Evolutionary conservation across 2,113 vertebrate species (phyloP).

Genomic region (Pseudolaguvia tuberculata): DNA sequence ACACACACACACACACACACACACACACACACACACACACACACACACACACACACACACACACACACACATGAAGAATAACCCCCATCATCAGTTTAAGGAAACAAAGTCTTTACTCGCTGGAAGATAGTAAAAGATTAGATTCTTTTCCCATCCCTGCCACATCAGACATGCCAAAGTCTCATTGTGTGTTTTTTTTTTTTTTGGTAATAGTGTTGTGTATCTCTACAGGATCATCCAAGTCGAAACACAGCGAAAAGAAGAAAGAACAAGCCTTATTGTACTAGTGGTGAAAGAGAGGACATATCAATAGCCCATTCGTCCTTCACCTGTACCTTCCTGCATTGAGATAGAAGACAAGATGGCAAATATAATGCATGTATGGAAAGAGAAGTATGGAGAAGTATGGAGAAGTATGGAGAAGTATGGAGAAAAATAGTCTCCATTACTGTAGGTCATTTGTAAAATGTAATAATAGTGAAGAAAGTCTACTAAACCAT

Average conservation of each 20-base stretch:
- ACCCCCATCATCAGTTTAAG: background rate
- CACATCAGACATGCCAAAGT: background rate
- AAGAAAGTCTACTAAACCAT: conserved; percentile 27
- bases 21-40: too few relatives aligned
- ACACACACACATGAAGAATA: background rate
- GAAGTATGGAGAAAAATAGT: too few relatives aligned
- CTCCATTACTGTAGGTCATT: background rate
- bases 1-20: too few relatives aligned
- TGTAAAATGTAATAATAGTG: too few relatives aligned
- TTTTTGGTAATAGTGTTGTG: conserved; percentile 12
- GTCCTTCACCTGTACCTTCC: background rate
- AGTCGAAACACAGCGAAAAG: conserved; percentile 71
- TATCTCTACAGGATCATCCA: conserved; percentile 63
- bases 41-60: too few relatives aligned
- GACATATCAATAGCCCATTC: conserved; percentile 7
- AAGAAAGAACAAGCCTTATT: conserved; percentile 68
- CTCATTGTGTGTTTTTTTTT: conserved; percentile 16
- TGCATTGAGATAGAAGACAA: conserved; percentile 11
- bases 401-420: too few relatives aligned
- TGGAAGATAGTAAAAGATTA: conserved; percentile 1
- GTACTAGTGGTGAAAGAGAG: conserved; percentile 53
- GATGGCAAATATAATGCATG: background rate
- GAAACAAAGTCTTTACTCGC: background rate
- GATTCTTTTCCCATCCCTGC: conserved; percentile 9
- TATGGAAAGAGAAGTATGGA: too few relatives aligned